These are phyloP conservation scores for Nycteola revayana DNA, from an alignment of 2,888 invertebrate genomes.

Conservation along the genomic window DNA sequence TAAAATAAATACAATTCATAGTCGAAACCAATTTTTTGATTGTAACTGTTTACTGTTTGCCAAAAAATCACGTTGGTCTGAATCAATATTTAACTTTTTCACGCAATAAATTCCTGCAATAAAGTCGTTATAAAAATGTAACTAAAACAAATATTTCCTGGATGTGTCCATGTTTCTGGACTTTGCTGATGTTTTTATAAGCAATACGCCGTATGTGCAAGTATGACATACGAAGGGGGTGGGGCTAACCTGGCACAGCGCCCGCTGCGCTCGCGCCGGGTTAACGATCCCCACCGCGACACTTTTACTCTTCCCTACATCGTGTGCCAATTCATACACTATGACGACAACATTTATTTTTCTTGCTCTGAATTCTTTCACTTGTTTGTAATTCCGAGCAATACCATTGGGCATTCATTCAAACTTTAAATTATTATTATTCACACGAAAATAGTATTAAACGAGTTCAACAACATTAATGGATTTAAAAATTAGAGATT, in stretches of 20 bases:
- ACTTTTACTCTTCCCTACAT: conserved; percentile 7
- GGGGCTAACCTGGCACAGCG: background rate
- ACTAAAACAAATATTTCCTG: too few species aligned
- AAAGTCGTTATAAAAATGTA: too few species aligned
- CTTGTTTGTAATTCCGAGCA: background rate
- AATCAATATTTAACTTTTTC: too few species aligned
- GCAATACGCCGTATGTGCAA: background rate
- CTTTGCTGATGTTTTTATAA: too few species aligned
- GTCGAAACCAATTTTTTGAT: too few species aligned
- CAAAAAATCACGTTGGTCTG: too few species aligned
- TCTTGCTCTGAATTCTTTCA: conserved; percentile 5
- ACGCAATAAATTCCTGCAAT: too few species aligned
- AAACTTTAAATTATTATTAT: background rate
- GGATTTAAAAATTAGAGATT: too few species aligned
- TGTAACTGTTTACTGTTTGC: too few species aligned
- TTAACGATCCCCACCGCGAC: conserved; percentile 12
- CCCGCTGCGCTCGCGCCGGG: conserved; percentile 5
- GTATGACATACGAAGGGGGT: background rate
- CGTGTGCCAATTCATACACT: conserved; percentile 15
- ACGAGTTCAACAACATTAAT: too few species aligned
- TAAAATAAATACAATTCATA: too few species aligned
- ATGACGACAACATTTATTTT: conserved; percentile 5
- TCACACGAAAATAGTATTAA: too few species aligned
- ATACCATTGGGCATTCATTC: conserved; percentile 1
- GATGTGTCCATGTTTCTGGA: background rate